Percentiles rank a stretch among this genome's conserved stretches.
Evolutionary conservation across 2,888 invertebrate genomes (phyloP).

Genomic region (Eucriotettix oculatus): DNA sequence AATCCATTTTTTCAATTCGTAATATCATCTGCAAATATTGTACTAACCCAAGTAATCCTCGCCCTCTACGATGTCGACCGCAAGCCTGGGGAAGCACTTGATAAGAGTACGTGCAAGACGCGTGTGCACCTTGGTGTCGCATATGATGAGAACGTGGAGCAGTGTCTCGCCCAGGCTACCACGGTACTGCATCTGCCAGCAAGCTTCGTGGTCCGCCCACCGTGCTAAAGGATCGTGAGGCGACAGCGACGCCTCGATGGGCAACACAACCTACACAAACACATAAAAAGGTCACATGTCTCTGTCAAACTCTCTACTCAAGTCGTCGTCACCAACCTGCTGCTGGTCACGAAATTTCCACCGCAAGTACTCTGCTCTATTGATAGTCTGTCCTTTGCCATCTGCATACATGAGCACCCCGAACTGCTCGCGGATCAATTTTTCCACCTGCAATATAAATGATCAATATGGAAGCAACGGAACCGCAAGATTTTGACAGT

Average conservation of each 20-base stretch:
- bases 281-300: not conserved
- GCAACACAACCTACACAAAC: conserved; percentile 46
- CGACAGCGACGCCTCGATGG: conserved; percentile 71
- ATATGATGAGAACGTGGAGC: conserved; percentile 86
- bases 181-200: conserved; percentile 95
- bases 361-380: conserved; percentile 70
- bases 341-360: conserved; percentile 82
- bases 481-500: no score
- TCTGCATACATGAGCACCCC: conserved; percentile 75
- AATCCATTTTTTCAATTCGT: no score
- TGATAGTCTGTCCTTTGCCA: conserved; percentile 69
- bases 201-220: conserved; percentile 82
- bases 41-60: conserved; percentile 80
- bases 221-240: conserved; percentile 74
- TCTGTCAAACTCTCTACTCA: not conserved
- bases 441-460: conserved; percentile 30
- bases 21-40: no score
- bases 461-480: not conserved
- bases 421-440: conserved; percentile 70
- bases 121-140: conserved; percentile 75
- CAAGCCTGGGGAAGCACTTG: conserved; percentile 78
- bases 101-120: conserved; percentile 76
- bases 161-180: conserved; percentile 91
- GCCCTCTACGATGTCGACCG: conserved; percentile 89
- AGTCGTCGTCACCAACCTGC: conserved; percentile 32